phyloP scores from a whole-genome alignment of 2,888 invertebrate genomes.

The Pegoplata infirma region DNA sequence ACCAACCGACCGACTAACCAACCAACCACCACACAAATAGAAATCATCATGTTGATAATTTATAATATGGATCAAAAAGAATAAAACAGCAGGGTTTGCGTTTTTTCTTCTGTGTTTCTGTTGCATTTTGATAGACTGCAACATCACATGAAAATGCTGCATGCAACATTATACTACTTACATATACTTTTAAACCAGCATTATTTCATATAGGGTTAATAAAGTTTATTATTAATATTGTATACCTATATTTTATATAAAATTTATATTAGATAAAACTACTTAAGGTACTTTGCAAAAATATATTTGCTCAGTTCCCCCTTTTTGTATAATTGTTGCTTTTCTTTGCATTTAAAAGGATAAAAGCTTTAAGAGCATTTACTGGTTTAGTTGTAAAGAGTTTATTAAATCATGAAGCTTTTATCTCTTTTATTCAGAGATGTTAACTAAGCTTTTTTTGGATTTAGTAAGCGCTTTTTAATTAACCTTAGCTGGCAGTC shows the following conservation, averaged over 20 bases:
- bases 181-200: not conserved
- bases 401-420: not conserved
- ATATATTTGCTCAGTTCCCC: not conserved
- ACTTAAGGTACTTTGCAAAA: not conserved
- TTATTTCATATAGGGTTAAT: not conserved
- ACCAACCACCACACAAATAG: not conserved
- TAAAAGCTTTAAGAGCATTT: not conserved
- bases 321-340: not conserved
- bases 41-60: conserved; percentile 7
- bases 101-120: not conserved
- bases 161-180: conserved; percentile 22
- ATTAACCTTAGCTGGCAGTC: no score
- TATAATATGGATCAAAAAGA: not conserved
- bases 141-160: conserved; percentile 13
- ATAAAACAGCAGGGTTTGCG: conserved; percentile 7
- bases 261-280: not conserved
- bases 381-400: not conserved
- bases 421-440: no score
- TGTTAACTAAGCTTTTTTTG: no score
- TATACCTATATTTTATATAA: not conserved
- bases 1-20: not conserved
- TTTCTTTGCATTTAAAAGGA: not conserved
- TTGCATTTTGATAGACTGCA: conserved; percentile 9
- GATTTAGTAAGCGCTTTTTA: no score
- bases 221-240: not conserved